Evolutionary conservation across 1,140 invertebrate species (phyloP).

Genomic region (Chironomus striatipennis): DNA sequence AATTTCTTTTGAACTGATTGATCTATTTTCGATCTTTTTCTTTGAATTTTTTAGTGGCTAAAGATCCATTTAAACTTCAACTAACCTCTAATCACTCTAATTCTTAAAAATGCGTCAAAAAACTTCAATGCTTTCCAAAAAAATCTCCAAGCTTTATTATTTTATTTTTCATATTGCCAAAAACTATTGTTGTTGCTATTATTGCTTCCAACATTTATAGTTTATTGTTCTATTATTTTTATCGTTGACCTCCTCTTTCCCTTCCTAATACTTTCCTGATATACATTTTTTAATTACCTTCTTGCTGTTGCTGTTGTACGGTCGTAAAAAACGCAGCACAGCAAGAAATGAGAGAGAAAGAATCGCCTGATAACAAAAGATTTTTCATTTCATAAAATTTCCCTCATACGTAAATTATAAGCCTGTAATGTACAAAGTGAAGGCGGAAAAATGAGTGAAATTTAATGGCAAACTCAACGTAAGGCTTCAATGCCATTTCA

Average conservation of each 20-base stretch:
- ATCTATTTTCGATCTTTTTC: no score
- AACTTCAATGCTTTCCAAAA: no score
- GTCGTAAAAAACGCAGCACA: not conserved
- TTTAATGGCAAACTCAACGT: not conserved
- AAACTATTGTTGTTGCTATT: not conserved
- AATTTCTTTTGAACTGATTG: no score
- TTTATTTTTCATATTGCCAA: not conserved
- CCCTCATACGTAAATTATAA: not conserved
- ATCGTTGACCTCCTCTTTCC: conserved; percentile 6
- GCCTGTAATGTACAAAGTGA: no score
- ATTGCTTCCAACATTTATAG: not conserved
- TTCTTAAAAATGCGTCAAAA: no score
- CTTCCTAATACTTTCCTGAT: not conserved
- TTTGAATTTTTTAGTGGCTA: no score
- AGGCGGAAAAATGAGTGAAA: not conserved
- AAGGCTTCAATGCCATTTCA: not conserved
- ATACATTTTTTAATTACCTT: not conserved
- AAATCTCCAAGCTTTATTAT: no score
- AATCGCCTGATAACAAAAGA: conserved; percentile 22
- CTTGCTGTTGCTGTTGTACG: not conserved
- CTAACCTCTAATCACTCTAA: no score
- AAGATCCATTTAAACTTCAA: no score
- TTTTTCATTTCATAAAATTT: not conserved
- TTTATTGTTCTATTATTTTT: conserved; percentile 19
- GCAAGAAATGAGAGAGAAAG: not conserved